phyloP scores from a whole-genome alignment of 2,113 vertebrate genomes.

The Pluvialis apricaria region DNA sequence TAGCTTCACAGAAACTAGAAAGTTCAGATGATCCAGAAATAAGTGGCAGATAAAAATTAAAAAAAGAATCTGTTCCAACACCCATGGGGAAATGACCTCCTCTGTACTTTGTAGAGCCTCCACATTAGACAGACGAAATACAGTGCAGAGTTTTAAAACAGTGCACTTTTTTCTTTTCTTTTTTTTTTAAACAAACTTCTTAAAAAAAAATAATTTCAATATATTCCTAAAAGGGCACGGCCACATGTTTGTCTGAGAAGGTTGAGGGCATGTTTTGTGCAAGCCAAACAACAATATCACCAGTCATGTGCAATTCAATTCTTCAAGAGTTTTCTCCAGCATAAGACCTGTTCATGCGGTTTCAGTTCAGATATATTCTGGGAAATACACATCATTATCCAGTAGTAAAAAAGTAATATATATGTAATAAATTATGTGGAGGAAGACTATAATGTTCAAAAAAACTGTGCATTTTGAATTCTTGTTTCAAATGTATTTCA shows the following conservation, averaged over 20 bases:
- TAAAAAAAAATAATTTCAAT: background rate
- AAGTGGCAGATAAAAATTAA: background rate
- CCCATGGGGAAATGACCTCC: background rate
- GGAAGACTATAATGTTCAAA: background rate
- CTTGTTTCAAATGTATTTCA: background rate
- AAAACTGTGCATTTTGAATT: background rate
- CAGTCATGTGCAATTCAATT: rapidly evolving
- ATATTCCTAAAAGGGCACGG: background rate
- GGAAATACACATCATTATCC: background rate
- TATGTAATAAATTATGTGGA: background rate
- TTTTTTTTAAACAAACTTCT: background rate
- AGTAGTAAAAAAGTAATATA: background rate
- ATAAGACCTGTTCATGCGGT: background rate
- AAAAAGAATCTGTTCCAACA: background rate
- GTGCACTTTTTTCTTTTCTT: too few species aligned
- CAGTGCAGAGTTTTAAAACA: background rate
- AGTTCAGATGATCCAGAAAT: conserved; percentile 1
- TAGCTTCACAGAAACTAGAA: background rate
- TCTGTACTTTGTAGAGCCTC: background rate
- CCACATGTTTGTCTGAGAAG: background rate
- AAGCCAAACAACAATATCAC: background rate
- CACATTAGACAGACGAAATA: background rate
- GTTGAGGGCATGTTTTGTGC: background rate
- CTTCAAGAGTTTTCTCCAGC: background rate
- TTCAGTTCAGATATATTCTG: background rate